These are phyloP conservation scores for Atta texana DNA, from an alignment of 1,140 invertebrate species.

Conservation along the genomic window DNA sequence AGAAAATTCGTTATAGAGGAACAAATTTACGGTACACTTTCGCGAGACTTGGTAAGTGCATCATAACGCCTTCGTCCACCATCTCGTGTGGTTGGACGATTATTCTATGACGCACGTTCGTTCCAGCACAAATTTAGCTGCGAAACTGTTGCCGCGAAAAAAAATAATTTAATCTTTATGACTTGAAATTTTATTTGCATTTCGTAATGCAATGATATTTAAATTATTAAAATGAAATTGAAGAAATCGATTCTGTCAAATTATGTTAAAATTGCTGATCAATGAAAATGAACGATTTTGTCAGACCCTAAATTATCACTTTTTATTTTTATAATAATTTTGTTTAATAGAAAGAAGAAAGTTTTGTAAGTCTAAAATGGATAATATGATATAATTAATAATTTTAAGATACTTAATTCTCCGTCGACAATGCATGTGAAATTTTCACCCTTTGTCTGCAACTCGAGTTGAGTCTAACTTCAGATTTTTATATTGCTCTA, in stretches of 20 bases:
- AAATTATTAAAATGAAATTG: background rate
- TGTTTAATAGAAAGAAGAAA: background rate
- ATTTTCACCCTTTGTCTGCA: no score
- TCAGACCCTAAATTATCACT: background rate
- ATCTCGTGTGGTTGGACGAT: conserved; percentile 39
- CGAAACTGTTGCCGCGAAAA: background rate
- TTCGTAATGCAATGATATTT: background rate
- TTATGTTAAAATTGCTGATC: background rate
- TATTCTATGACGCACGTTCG: conserved; percentile 28
- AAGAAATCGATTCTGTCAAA: background rate
- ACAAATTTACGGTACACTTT: conserved; percentile 63
- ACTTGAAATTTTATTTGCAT: background rate
- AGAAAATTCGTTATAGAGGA: conserved; percentile 46
- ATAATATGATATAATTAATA: background rate
- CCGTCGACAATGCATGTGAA: no score
- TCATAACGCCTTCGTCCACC: conserved; percentile 64
- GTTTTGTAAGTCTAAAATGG: background rate
- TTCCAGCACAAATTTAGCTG: conserved; percentile 13
- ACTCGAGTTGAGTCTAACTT: no score
- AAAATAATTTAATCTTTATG: conserved; percentile 31
- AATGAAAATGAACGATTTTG: background rate
- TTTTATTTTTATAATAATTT: background rate
- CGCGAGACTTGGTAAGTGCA: conserved; percentile 65
- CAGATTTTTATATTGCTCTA: no score
- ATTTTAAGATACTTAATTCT: background rate